Evolutionary conservation across 1,140 invertebrate species (phyloP).

Genomic region (Drosophila leontia): DNA sequence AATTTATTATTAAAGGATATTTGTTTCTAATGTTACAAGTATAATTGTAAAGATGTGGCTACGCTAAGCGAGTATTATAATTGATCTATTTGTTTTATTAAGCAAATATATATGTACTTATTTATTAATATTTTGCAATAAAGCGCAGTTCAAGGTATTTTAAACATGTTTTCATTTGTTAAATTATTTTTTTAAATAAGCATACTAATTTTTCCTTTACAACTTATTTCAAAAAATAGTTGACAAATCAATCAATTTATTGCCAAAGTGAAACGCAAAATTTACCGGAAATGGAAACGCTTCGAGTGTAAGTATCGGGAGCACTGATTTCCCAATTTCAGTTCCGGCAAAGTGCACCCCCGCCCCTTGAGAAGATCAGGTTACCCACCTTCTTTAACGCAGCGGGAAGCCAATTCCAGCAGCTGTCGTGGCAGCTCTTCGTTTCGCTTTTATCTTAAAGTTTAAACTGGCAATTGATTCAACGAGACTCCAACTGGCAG

Average conservation of each 20-base stretch:
- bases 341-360: not conserved
- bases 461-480: slow-evolving; percentile 65
- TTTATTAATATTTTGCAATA: not conserved
- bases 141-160: too few relatives aligned
- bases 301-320: slow-evolving; percentile 5
- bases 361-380: not conserved
- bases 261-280: too few relatives aligned
- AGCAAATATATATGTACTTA: not conserved
- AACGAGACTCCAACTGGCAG: slow-evolving; percentile 37
- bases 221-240: not conserved
- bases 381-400: slow-evolving; percentile 8
- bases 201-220: too few relatives aligned
- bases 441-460: slow-evolving; percentile 33
- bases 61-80: too few relatives aligned
- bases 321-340: slow-evolving; percentile 15
- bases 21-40: too few relatives aligned
- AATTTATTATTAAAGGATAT: too few relatives aligned
- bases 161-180: not conserved
- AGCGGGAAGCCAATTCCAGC: slow-evolving; percentile 28
- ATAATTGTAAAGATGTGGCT: too few relatives aligned
- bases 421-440: slow-evolving; percentile 10
- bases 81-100: too few relatives aligned
- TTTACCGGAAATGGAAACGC: not conserved
- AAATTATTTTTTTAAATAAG: not conserved
- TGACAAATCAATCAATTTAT: not conserved